These are phyloP conservation scores for Channa striata DNA, from an alignment of 2,797 vertebrate genomes.

Conservation along the genomic window DNA sequence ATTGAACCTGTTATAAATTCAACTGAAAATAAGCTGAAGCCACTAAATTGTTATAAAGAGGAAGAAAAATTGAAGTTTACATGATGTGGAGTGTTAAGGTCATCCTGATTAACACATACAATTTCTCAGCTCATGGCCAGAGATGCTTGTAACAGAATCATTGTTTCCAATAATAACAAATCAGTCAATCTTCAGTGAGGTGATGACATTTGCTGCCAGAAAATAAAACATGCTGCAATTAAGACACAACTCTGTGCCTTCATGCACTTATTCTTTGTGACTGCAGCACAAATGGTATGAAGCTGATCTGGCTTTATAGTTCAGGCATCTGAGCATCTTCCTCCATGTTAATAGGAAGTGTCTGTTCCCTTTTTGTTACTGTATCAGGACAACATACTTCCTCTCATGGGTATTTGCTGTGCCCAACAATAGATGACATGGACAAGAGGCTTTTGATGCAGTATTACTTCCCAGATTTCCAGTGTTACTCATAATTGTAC, in stretches of 20 bases:
- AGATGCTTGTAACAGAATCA: no score
- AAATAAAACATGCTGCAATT: not conserved
- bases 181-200: conserved; percentile 1
- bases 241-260: not conserved
- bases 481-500: not conserved
- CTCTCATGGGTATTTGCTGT: conserved; percentile 11
- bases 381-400: conserved; percentile 8
- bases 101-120: no score
- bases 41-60: no score
- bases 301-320: not conserved
- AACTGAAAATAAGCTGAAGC: no score
- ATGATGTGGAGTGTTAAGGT: no score
- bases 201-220: not conserved
- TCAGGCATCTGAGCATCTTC: not conserved
- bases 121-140: no score
- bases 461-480: not conserved
- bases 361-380: conserved; percentile 6
- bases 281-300: not conserved
- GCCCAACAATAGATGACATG: not conserved
- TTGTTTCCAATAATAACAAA: not conserved
- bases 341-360: not conserved
- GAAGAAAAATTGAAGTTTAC: no score
- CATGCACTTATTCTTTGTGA: not conserved
- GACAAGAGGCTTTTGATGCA: not conserved
- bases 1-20: no score